Evolutionary conservation across 2,888 invertebrate species (phyloP), one percentile per base, ranked within the genome.

Genomic region (Amorpha juglandis): DNA sequence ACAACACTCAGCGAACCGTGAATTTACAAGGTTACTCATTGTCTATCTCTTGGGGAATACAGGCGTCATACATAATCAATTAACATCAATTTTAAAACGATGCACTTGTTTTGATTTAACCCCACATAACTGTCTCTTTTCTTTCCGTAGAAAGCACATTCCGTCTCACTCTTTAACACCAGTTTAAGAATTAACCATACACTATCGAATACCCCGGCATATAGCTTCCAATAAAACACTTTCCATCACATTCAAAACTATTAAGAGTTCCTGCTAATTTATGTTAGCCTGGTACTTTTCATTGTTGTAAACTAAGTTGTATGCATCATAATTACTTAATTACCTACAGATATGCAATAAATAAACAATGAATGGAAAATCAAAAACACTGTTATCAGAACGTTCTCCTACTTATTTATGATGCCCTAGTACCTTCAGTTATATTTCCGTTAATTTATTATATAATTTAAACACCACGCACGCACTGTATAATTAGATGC

Each of bases 401-500:
- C 38, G 38, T 38, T 38, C 38, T 38, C 27, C 12, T 27, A 52
- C 14, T 27, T 6, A 35, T n/a, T 38, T 55, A 55, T 38, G 55
- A 16, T 55, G 12, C 35, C 55, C 35, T 55, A n/a, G 55, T 38
- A 38, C 4, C 6, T 48, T 7, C 7, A 16, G 27, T 1, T 27
- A 4, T n/a, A n/a, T n/a, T 27, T 27, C 48, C n/a, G 14, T 16
- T 16, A 16, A 48, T 6, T n/a, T 16, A n/a, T 6, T 48, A 6
- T 19, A 11, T 11, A 21, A 8, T 16, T 42, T 42, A 12, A 8
- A n/a, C 3, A 12, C 38, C 42, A 58, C 58, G 58, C 19, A 11
- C 58, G 58, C 58, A 58, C 58, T 58, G 19, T 42, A 42, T 58
- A 19, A 58, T 16, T n/a, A 52, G 6, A 14, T 27, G 1, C 27